A percentile compares a stretch with the other conserved stretches of the same genome.
Conservation (phyloP, 2,888 invertebrate species). For the Cotesia congregata region DNA sequence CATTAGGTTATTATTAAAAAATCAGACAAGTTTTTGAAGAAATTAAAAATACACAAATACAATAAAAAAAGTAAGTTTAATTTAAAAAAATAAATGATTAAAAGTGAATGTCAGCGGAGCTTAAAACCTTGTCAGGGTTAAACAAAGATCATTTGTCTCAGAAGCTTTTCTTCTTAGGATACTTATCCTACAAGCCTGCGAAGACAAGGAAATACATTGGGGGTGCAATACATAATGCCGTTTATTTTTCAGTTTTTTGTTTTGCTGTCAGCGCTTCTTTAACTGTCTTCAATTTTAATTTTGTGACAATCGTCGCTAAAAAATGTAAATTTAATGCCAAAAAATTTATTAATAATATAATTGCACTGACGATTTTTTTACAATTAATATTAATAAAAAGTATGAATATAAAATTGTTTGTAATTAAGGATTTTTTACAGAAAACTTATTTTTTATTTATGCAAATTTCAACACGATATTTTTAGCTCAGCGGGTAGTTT, state of each 20-base stretch:
- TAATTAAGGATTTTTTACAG: too few relatives aligned
- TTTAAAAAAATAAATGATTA: conserved; percentile 23
- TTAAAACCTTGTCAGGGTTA: conserved; percentile 36
- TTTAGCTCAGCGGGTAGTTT: neutral
- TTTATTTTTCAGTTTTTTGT: neutral
- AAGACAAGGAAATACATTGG: neutral
- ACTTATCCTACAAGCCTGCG: neutral
- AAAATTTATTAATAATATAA: too few relatives aligned
- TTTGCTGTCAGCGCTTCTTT: neutral
- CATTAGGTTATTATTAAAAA: neutral
- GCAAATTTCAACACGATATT: too few relatives aligned
- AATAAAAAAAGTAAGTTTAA: neutral
- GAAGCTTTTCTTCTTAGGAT: conserved; percentile 25
- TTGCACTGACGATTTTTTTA: too few relatives aligned
- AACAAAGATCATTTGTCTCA: conserved; percentile 35
- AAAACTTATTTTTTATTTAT: neutral
- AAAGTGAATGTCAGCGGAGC: conserved; percentile 27
- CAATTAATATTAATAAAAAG: too few relatives aligned
- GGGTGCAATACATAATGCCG: neutral
- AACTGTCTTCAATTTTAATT: neutral
- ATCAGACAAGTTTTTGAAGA: too few relatives aligned
- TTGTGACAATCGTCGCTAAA: neutral
- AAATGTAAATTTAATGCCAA: too few relatives aligned
- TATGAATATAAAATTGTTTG: too few relatives aligned
- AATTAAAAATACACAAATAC: too few relatives aligned